Percentiles rank a stretch among this genome's conserved stretches.
These are phyloP conservation scores for Meteorus sp. DNA, from an alignment of 1,140 invertebrate genomes.

Conservation along the genomic window DNA sequence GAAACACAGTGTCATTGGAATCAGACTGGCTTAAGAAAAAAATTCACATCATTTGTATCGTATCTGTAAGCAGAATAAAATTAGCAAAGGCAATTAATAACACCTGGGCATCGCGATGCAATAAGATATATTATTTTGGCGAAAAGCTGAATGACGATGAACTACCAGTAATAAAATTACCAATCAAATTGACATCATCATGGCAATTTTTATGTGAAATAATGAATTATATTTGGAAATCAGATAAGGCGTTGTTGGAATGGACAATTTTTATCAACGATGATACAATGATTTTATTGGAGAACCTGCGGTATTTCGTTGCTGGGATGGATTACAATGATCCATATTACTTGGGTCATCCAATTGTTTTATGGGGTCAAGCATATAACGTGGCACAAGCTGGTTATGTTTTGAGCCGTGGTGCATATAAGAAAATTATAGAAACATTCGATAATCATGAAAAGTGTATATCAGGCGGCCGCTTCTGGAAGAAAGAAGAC, in stretches of 20 bases:
- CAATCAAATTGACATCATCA: conserved; percentile 49
- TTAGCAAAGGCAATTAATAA: conserved; percentile 40
- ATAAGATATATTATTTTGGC: conserved; percentile 50
- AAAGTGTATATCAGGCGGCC: conserved; percentile 54
- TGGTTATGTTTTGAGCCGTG: conserved; percentile 59
- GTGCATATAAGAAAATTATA: conserved; percentile 45
- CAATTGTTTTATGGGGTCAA: conserved; percentile 56
- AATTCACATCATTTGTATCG: conserved; percentile 48
- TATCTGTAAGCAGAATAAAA: conserved; percentile 49
- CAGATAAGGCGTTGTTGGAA: conserved; percentile 30
- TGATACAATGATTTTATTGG: conserved; percentile 57
- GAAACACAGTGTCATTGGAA: too few relatives aligned
- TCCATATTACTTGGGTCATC: conserved; percentile 60
- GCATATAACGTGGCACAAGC: conserved; percentile 59
- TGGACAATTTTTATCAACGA: conserved; percentile 60
- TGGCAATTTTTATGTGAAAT: conserved; percentile 57
- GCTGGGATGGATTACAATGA: conserved; percentile 47
- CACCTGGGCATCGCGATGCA: conserved; percentile 53
- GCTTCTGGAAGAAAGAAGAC: conserved; percentile 63
- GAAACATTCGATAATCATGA: conserved; percentile 50
- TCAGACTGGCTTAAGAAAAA: conserved; percentile 46
- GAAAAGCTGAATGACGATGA: conserved; percentile 28
- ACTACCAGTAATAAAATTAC: conserved; percentile 42
- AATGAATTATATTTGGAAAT: conserved; percentile 48
- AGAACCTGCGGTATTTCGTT: conserved; percentile 57